Conservation (phyloP, 2,797 vertebrate species). For the Clarias platycephalus region DNA sequence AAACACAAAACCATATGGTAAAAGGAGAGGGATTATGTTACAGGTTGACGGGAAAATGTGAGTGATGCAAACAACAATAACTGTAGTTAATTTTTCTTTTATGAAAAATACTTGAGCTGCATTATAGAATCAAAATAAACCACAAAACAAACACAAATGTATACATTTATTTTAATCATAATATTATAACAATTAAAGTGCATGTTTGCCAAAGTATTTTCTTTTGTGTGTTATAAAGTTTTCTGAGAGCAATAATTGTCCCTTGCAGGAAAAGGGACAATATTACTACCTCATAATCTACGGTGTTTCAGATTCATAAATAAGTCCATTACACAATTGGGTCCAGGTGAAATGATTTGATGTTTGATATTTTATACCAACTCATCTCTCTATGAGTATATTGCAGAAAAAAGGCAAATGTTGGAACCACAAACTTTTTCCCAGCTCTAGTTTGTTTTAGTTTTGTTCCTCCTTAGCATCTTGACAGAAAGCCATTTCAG, state of each 20-base stretch:
- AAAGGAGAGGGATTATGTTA: constrained; percentile 61
- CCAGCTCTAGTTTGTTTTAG: constrained; percentile 54
- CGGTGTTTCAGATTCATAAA: not conserved
- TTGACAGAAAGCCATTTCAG: constrained; percentile 44
- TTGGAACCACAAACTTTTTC: constrained; percentile 32
- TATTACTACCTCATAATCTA: not conserved
- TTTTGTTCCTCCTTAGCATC: constrained; percentile 42
- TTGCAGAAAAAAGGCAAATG: constrained; percentile 30
- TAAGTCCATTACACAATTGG: constrained; percentile 34
- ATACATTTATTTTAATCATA: not conserved
- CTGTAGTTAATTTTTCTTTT: constrained; percentile 70
- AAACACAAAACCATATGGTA: constrained; percentile 64
- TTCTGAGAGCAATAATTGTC: not conserved
- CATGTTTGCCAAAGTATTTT: not conserved
- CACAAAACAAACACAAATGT: constrained; percentile 49
- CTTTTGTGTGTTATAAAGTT: not conserved
- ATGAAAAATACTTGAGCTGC: constrained; percentile 71
- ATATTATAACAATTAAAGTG: not conserved
- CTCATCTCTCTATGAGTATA: constrained; percentile 44
- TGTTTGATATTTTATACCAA: constrained; percentile 36
- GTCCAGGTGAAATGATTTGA: constrained; percentile 43
- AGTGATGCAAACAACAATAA: constrained; percentile 72
- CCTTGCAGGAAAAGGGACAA: not conserved
- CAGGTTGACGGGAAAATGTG: constrained; percentile 54
- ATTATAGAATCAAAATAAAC: constrained; percentile 66